Conservation (phyloP, 2,888 invertebrate genomes). For the Embidobia sp. region DNA sequence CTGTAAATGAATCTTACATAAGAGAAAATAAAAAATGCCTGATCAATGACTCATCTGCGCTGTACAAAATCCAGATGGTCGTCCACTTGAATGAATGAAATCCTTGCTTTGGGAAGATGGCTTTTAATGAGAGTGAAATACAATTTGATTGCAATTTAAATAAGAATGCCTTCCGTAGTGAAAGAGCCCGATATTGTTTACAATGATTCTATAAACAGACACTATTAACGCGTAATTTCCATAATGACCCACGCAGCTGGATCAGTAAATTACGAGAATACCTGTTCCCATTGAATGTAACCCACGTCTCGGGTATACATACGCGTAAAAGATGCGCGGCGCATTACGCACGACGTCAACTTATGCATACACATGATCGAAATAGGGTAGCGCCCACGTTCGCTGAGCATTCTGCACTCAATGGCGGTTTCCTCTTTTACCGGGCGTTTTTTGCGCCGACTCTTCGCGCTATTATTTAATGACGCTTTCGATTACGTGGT, state of each 20-base stretch:
- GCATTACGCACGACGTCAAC: slow-evolving; percentile 44
- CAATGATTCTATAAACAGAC: slow-evolving; percentile 23
- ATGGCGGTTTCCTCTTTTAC: slow-evolving; percentile 49
- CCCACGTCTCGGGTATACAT: slow-evolving; percentile 46
- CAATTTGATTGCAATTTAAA: too few species aligned
- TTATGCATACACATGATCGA: slow-evolving; percentile 55
- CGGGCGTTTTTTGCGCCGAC: slow-evolving; percentile 32
- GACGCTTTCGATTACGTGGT: slow-evolving; percentile 29
- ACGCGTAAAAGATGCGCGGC: slow-evolving; percentile 42
- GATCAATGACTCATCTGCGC: too few species aligned
- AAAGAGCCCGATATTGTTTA: slow-evolving; percentile 20
- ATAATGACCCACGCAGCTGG: slow-evolving; percentile 56
- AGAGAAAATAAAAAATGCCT: too few species aligned
- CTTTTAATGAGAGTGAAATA: too few species aligned
- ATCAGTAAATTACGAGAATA: slow-evolving; percentile 52
- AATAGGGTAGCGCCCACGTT: slow-evolving; percentile 63
- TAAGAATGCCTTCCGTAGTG: background rate
- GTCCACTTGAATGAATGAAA: too few species aligned
- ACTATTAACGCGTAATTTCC: slow-evolving; percentile 38
- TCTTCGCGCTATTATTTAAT: slow-evolving; percentile 38
- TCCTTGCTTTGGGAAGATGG: background rate
- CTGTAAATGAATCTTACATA: too few species aligned
- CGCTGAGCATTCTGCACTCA: slow-evolving; percentile 38
- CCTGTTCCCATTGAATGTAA: slow-evolving; percentile 60
- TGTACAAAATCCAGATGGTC: too few species aligned